phyloP scores from a whole-genome alignment of 2,888 invertebrate species.

The Heliconius cydno region DNA sequence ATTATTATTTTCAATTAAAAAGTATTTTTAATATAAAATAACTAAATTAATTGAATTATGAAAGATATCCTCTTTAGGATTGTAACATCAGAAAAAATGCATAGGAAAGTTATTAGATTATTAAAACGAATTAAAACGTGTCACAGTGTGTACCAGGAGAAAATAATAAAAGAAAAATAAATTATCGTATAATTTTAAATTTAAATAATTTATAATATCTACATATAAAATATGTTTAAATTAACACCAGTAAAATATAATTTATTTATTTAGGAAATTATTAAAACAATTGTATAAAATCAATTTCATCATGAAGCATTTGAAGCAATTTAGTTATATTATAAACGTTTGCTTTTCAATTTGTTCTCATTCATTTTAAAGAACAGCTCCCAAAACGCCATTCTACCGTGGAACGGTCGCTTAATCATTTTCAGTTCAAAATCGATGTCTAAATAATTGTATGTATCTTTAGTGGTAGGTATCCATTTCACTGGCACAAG shows the following conservation, averaged over 20 bases:
- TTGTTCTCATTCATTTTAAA: slow-evolving; percentile 50
- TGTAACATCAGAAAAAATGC: too few relatives aligned
- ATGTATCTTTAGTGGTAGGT: slow-evolving; percentile 51
- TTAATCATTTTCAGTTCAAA: slow-evolving; percentile 47
- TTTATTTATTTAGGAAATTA: neutral
- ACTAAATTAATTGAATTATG: too few relatives aligned
- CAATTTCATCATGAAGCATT: neutral
- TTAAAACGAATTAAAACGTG: too few relatives aligned
- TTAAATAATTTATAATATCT: neutral
- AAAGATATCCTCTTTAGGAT: too few relatives aligned
- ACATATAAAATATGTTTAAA: neutral
- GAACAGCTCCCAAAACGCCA: slow-evolving; percentile 63
- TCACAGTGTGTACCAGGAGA: too few relatives aligned
- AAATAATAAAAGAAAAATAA: too few relatives aligned
- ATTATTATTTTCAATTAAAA: too few relatives aligned
- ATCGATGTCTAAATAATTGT: slow-evolving; percentile 56
- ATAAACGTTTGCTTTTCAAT: slow-evolving; percentile 26
- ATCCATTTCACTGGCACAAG: slow-evolving; percentile 62
- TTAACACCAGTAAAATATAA: neutral
- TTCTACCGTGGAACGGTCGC: slow-evolving; percentile 55
- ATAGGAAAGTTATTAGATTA: too few relatives aligned
- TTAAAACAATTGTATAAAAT: neutral
- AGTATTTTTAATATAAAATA: too few relatives aligned
- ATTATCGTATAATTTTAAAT: too few relatives aligned
- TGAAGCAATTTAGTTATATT: neutral